Conservation (phyloP, 2,113 vertebrate species). For the Canis aureus region DNA sequence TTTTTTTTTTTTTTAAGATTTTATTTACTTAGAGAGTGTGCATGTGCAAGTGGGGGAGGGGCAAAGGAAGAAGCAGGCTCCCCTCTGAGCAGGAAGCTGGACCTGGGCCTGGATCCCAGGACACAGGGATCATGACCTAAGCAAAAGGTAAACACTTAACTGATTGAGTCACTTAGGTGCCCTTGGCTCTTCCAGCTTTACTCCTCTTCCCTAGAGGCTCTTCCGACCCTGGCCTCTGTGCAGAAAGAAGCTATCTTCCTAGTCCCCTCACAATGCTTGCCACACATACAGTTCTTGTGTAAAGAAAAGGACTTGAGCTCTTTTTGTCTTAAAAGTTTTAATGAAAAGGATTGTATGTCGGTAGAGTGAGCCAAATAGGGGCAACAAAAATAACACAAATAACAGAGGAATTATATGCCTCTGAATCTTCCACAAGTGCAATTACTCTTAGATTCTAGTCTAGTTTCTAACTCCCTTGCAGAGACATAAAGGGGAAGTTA, state of each 20-base stretch:
- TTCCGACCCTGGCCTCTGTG: neutral
- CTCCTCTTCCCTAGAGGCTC: neutral
- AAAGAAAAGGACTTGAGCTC: neutral
- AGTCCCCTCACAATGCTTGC: neutral
- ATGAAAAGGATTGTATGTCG: neutral
- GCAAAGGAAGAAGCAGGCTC: neutral
- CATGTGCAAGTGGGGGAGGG: neutral
- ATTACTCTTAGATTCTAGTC: neutral
- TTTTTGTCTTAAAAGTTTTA: slow-evolving; percentile 18
- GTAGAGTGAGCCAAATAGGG: neutral
- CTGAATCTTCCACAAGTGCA: neutral
- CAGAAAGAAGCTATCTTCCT: neutral
- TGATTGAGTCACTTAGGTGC: neutral
- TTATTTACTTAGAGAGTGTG: neutral
- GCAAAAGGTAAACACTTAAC: neutral
- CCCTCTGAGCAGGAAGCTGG: neutral
- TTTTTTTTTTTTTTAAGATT: neutral
- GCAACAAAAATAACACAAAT: neutral
- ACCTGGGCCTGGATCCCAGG: neutral
- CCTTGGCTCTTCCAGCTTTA: neutral
- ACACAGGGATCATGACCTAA: neutral
- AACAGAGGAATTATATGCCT: neutral
- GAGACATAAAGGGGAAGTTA: neutral
- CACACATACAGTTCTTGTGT: neutral
- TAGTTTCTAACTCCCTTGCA: neutral